phyloP scores from a whole-genome alignment of 2,888 invertebrate genomes.

The Dyspetes luteomarginatus region DNA sequence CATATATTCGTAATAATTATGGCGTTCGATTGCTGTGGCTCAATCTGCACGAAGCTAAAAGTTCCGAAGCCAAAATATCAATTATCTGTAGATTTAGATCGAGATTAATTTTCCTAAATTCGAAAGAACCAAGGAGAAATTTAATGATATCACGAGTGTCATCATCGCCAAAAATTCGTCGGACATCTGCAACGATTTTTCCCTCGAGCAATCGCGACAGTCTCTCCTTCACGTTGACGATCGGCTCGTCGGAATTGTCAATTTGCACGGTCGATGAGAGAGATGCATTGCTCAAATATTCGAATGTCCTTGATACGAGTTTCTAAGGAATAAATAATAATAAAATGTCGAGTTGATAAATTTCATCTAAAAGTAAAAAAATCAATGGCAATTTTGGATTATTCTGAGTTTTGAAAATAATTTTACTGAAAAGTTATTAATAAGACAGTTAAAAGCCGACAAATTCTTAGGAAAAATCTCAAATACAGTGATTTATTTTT shows the following conservation, averaged over 20 bases:
- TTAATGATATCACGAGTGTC: constrained; percentile 79
- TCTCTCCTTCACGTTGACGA: constrained; percentile 69
- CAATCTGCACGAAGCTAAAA: constrained; percentile 75
- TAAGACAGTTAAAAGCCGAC: too few species aligned
- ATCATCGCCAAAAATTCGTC: constrained; percentile 81
- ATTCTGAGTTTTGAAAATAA: too few species aligned
- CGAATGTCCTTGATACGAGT: constrained; percentile 63
- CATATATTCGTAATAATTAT: constrained; percentile 29
- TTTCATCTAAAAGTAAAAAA: too few species aligned
- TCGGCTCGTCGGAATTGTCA: constrained; percentile 69
- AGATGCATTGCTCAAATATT: constrained; percentile 66
- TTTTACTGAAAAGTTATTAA: too few species aligned
- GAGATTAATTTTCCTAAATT: constrained; percentile 83
- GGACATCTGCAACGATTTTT: constrained; percentile 69
- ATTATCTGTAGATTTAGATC: constrained; percentile 84
- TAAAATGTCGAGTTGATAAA: too few species aligned
- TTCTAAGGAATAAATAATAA: constrained; percentile 64
- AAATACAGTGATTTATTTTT: not conserved
- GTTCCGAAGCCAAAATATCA: constrained; percentile 80
- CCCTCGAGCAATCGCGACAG: constrained; percentile 69
- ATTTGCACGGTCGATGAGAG: constrained; percentile 61
- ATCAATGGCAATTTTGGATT: too few species aligned
- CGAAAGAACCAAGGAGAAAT: constrained; percentile 83
- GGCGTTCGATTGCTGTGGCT: constrained; percentile 63
- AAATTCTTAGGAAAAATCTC: too few species aligned